phyloP scores from a whole-genome alignment of 2,888 invertebrate species.

The Eulithis prunata region DNA sequence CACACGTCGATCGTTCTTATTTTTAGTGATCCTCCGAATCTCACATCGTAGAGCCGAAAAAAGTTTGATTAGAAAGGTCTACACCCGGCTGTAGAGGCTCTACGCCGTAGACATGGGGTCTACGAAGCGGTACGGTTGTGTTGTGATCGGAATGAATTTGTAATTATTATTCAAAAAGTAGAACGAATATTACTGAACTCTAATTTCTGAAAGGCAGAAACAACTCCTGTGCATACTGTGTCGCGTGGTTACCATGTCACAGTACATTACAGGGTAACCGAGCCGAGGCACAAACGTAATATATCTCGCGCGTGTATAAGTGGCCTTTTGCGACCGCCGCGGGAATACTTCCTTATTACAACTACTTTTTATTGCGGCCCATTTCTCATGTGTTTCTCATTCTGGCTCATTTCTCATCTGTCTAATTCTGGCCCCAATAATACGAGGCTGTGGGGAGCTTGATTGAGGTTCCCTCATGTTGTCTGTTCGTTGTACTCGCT shows the following conservation, averaged over 20 bases:
- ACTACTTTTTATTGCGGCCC: constrained; percentile 40
- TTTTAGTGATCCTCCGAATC: too few species aligned
- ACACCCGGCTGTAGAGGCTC: constrained; percentile 1
- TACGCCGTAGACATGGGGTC: constrained; percentile 12
- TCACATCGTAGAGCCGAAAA: too few species aligned
- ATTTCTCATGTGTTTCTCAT: constrained; percentile 41
- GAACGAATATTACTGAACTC: too few species aligned
- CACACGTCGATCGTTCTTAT: too few species aligned
- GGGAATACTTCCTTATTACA: constrained; percentile 40
- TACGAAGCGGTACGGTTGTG: not conserved
- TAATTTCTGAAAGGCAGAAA: not conserved
- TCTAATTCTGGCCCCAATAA: constrained; percentile 31
- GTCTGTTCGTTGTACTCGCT: constrained; percentile 5
- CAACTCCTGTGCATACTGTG: not conserved
- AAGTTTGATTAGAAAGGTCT: not conserved
- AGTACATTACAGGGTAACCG: not conserved
- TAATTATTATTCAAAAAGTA: too few species aligned
- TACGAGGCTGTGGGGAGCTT: constrained; percentile 13
- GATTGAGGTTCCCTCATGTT: constrained; percentile 5
- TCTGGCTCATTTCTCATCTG: constrained; percentile 35
- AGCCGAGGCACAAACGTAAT: constrained; percentile 24
- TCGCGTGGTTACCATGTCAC: constrained; percentile 1
- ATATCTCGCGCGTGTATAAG: constrained; percentile 34
- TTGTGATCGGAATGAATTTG: too few species aligned
- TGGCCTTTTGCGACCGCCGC: constrained; percentile 35